Base-by-base conservation (phyloP, 1,140 invertebrate species). In the Philopotamus ludificatus region DNA sequence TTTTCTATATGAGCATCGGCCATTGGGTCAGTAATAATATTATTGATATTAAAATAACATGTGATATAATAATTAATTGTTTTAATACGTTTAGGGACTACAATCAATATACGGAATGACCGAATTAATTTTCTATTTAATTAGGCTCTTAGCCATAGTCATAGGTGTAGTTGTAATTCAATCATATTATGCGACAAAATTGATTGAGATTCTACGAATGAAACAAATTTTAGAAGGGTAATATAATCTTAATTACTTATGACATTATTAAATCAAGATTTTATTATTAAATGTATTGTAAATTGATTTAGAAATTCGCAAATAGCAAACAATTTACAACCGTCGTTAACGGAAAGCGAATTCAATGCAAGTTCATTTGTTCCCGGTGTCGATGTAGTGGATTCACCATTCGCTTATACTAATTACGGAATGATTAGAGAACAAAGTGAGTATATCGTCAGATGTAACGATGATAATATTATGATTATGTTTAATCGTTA, bases 1-100 rank as follows among this genome's bases (percentile, higher is more conserved):
- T 87, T 26, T 83, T 87, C 68, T 87, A 86, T 72, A 87, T 87
- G 86, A 85, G 84, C 54, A 83, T 88, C 25, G 82, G 85, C 68
- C 83, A 87, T 72, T 88, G 86, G 86, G 86, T 87, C 80, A 81
- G 78, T 3, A 45, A 20, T 21, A 49, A 4, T 41, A 7, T 34
- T 12, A 4, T 7, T 34, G 28, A 34, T 34, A 34, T 34, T 34
- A 7, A 34, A 34, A 34, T 34, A 7, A 12, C 28, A 34, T 34
- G 28, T 12, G 45, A 34, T 34, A 34, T 34, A 34, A 28, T 66
- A 47, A 9, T 9, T 47, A 47, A 47, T 47, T 47, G 8, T 9
- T 20, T 47, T 47, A 9, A 15, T 34, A 34, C 20, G 4, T 9
- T 49, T 75, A 86, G 85, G 82, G 83, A 70, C 76, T 85, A 2